Conservation (phyloP, 2,113 vertebrate genomes). For the Strigops habroptila region DNA sequence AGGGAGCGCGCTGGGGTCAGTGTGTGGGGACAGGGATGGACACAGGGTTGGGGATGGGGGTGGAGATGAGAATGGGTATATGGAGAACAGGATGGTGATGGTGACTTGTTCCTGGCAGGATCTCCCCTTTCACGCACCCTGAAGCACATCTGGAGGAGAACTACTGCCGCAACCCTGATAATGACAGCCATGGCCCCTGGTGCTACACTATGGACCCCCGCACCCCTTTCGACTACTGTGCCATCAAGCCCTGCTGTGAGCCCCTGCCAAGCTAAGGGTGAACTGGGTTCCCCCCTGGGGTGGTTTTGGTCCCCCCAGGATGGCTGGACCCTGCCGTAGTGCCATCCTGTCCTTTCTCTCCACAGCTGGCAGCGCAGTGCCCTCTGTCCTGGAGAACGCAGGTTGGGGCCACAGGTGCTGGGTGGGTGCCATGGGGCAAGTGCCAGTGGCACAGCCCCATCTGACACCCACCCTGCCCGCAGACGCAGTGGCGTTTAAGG, state of each 20-base stretch:
- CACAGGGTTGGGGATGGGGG: accelerated
- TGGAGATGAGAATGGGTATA: neutral
- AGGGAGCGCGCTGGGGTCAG: accelerated
- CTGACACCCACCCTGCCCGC: neutral
- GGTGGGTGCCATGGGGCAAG: accelerated
- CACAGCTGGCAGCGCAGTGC: conserved; percentile 26
- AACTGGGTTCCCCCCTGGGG: neutral
- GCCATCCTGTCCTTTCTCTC: neutral
- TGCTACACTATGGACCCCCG: conserved; percentile 91
- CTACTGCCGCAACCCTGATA: conserved; percentile 92
- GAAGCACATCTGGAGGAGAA: conserved; percentile 85
- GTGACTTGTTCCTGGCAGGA: conserved; percentile 59
- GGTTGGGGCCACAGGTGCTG: accelerated
- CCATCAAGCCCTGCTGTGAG: conserved; percentile 83
- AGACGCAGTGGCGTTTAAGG: conserved; percentile 82
- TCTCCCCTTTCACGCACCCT: conserved; percentile 78
- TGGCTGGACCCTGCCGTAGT: neutral
- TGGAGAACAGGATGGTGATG: neutral
- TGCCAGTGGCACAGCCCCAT: accelerated
- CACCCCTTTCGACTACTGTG: conserved; percentile 95
- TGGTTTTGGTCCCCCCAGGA: neutral
- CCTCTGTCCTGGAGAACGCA: conserved; percentile 55
- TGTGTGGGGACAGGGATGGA: neutral
- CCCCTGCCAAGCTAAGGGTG: neutral
- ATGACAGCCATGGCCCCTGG: conserved; percentile 92